Evolutionary conservation across 2,113 vertebrate species (phyloP), one percentile per base, ranked within the genome.

Genomic region (Sander vitreus): DNA sequence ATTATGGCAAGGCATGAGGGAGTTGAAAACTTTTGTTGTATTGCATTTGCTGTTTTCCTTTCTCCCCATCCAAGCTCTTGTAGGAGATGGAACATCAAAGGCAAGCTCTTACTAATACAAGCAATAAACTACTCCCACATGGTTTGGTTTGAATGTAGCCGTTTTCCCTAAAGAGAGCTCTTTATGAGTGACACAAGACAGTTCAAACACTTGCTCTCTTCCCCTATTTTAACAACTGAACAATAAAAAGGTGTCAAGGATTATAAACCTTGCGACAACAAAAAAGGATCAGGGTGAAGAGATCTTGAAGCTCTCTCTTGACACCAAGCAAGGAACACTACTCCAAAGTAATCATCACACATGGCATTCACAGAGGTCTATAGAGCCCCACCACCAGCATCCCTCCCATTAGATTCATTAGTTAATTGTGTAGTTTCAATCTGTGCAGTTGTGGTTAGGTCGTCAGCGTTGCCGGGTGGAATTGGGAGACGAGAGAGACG

Each of bases 81-180:
- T 85, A 86, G 77, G 71, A 91, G 86, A 88, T 45, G 45, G 75
- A 81, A 90, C 91, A 90, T 93, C 91, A 94, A 92, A 94, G 85
- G 27, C 16, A 6, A 80, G 74, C 87, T 83, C 76, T 90, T 87
- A 85, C 84, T 85, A 87, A 92, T 88, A 93, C 92, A 88, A 91
- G 81, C 86, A 78, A 85, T 88, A 86, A 91, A 92, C 74, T 48
- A 87, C 83, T 91, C 90, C 90, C 90, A 84, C 86, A 45, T 78
- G 84, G 82, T 76, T 86, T 51, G 63, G 47, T 73, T 76, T 75
- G 85, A 81, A 87, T 89, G 84, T 55, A 68, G 75, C 76, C 23
- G 60, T 27, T 76, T 21, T 43, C 51, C 73, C 75, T 27, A 60
- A 25, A n/a, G 73, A 18, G 3, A 14, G 18, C 30, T 86, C 68